Conservation (phyloP, 2,888 invertebrate species). For the Drosophila putrida region DNA sequence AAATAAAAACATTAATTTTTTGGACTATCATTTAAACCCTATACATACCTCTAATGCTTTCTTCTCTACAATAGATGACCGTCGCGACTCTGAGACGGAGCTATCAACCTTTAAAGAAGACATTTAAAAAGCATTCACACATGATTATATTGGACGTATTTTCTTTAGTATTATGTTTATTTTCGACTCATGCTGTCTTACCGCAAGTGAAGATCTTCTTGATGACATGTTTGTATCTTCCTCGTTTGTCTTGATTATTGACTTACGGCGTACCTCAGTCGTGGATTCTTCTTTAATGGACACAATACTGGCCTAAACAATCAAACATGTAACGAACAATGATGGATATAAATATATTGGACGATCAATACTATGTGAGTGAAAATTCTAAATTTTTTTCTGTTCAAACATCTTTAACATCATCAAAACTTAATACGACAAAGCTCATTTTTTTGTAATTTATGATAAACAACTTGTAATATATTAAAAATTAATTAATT, state of each 20-base stretch:
- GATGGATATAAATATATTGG: neutral
- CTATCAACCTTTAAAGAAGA: constrained; percentile 71
- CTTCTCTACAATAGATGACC: constrained; percentile 82
- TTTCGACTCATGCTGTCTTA: constrained; percentile 48
- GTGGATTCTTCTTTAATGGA: constrained; percentile 77
- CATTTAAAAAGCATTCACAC: neutral
- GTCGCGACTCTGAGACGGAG: constrained; percentile 74
- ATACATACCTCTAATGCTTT: constrained; percentile 80
- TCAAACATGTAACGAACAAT: constrained; percentile 13
- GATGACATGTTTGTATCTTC: constrained; percentile 77
- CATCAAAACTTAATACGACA: neutral
- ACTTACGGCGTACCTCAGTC: constrained; percentile 77
- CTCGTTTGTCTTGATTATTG: constrained; percentile 68
- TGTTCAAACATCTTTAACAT: neutral
- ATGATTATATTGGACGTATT: neutral
- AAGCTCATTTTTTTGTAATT: neutral
- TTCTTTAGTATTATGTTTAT: no score
- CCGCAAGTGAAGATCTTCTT: constrained; percentile 82
- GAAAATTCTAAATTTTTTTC: neutral
- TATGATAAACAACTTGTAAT: neutral
- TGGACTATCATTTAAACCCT: neutral
- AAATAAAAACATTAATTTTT: neutral
- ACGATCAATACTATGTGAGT: neutral
- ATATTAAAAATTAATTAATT: neutral
- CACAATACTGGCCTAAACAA: constrained; percentile 63